Base-by-base conservation (phyloP, 2,888 invertebrate species). In the Athalia rosae region DNA sequence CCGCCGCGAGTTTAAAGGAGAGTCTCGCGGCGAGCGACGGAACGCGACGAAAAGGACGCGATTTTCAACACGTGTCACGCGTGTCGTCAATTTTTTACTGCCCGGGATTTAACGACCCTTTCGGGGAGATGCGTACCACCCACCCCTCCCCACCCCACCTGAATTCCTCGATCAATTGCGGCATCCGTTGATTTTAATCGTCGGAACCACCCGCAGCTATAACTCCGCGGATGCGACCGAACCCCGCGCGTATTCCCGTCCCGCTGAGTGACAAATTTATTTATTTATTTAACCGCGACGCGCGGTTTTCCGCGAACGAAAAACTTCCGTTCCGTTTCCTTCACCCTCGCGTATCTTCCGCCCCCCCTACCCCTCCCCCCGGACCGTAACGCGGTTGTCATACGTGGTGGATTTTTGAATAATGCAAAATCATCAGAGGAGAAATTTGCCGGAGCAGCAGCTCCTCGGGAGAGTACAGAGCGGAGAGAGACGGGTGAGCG, bases 81-180 rank as follows among this genome's bases (percentile, higher is more conserved):
- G 50, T 67, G 67, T 67, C 71, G 58, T 71, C 71, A 71, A 59
- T 61, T 61, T 74, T 74, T 74, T 74, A 74, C 61, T 48, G 48
- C 71, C 13, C 61, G 41, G 41, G 62, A 62, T 74, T 74, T 74
- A 74, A 74, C 74, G 74, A 74, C 58, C 28, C 74, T 48, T 74
- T 48, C 41, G 41, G 67, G 41, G 48, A 50, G 67, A 67, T 11
- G 50, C 50, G 28, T 15, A 6, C 1, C 7, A 28, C 50, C 64
- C 47, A 8, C 5, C 59, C n/a, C 4, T 11, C 4, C 0, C 58
- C n/a, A n/a, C 0, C 3, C 13, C 45, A 50, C 28, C 11, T 9
- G 41, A 48, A 13, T 71, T 71, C 28, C 58, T 58, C 56, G 71
- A 71, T 71, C 71, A 71, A 71, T 71, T 71, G n/a, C 53, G 71